A percentile compares a stretch with the other conserved stretches of the same genome.
Conservation (phyloP, 2,113 vertebrate genomes). For the Capreolus pygargus region DNA sequence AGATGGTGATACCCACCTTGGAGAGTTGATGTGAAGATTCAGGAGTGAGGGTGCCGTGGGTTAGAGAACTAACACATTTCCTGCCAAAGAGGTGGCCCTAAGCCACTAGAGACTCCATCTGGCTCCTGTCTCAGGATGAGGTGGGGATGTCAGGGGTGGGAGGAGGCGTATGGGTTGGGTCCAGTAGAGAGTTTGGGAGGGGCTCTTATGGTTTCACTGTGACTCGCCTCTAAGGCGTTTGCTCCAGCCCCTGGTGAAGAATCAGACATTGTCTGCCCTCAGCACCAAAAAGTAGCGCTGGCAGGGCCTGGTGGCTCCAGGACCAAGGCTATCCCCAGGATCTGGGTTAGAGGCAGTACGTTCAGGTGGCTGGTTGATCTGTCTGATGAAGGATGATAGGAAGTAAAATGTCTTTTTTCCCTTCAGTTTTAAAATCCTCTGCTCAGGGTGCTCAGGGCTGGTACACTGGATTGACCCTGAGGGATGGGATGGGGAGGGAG, state of each 20-base stretch:
- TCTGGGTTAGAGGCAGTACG: neutral
- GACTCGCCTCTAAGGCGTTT: neutral
- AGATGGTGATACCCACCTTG: neutral
- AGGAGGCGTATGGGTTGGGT: neutral
- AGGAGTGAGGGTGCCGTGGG: neutral
- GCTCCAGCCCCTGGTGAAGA: neutral
- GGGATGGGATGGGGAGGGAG: neutral
- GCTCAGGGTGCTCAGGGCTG: neutral
- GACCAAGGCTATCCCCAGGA: neutral
- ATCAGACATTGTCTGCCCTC: neutral
- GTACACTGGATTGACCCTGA: neutral
- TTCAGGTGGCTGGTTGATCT: neutral
- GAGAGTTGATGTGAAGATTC: neutral
- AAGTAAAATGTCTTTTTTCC: neutral
- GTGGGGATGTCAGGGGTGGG: fast-evolving
- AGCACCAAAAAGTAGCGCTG: neutral
- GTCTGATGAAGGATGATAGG: neutral
- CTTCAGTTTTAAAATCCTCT: neutral
- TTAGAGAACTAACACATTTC: neutral
- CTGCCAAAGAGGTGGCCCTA: neutral
- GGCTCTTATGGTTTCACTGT: neutral
- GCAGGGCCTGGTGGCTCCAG: neutral
- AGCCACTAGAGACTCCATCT: neutral
- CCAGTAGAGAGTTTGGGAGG: neutral
- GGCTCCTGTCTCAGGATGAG: neutral